phyloP scores from a whole-genome alignment of 2,113 vertebrate genomes.

The Dasypus novemcinctus region DNA sequence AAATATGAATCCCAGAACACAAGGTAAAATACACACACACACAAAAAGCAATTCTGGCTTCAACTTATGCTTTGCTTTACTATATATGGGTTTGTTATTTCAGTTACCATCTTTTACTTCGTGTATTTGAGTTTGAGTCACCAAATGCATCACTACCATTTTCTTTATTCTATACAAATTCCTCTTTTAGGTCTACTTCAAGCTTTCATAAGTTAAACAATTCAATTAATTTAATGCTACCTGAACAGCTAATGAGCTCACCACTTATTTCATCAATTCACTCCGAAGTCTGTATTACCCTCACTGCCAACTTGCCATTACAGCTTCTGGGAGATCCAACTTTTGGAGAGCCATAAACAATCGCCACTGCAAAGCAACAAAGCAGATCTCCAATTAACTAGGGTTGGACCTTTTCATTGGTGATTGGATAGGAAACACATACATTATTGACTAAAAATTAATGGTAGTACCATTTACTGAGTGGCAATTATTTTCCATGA shows the following conservation, averaged over 20 bases:
- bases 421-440: neutral
- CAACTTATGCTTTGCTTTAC: neutral
- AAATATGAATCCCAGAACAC: neutral
- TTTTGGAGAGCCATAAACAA: neutral
- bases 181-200: neutral
- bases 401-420: neutral
- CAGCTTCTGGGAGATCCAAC: neutral
- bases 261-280: neutral
- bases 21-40: neutral
- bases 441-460: neutral
- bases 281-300: neutral
- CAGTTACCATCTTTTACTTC: neutral
- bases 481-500: neutral
- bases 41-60: neutral
- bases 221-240: neutral
- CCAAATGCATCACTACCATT: neutral
- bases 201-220: neutral
- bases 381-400: neutral
- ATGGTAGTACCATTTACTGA: neutral
- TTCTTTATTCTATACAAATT: constrained; percentile 12
- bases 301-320: neutral
- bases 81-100: neutral
- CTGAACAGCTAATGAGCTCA: neutral
- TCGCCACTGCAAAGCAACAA: neutral
- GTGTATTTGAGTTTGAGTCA: neutral